Evolutionary conservation across 2,113 vertebrate species (phyloP), one percentile per base, ranked within the genome.

Genomic region (Xenopus borealis): DNA sequence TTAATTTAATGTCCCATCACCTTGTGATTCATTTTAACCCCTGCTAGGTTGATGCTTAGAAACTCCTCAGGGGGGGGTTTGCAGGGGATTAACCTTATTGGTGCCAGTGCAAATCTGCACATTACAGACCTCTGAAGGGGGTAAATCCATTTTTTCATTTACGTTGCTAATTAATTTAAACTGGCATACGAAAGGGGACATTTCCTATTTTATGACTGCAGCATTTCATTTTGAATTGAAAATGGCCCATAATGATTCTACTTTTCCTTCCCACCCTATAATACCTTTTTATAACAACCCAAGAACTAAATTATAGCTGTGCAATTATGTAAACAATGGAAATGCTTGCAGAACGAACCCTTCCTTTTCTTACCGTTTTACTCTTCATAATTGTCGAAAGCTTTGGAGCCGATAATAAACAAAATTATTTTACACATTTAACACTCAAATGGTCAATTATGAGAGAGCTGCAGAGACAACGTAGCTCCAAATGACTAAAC

Each of bases 391-490:
- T 97, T 95, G 95, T 91, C 84, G 91, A 89, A 93, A 93, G 93
- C 91, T 96, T 97, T 92, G 90, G 88, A 89, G 86, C 89, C 85
- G 85, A 85, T 94, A 97, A 97, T 98, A 96, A 96, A 92, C 86
- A 88, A 92, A 94, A 94, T 96, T 93, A 94, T 94, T 95, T 93
- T 89, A 88, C 94, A 93, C 93, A 87, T 95, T 95, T 92, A 86
- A 87, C 85, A 81, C 90, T 93, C 89, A 92, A 93, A 94, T 94
- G 95, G 94, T 98, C 94, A 99, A 95, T 98, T 96, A 96, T 94
- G 86, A 89, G 88, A 91, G 90, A 93, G 92, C 87, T 82, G 89
- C 92, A 88, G 88, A 81, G 90, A 84, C 88, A 86, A 79, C 85
- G 74, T 81, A 77, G 85, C 71, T 78, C 85, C 83, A 85, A 88